Conservation (phyloP, 2,797 vertebrate genomes). For the Okamejei kenojei region DNA sequence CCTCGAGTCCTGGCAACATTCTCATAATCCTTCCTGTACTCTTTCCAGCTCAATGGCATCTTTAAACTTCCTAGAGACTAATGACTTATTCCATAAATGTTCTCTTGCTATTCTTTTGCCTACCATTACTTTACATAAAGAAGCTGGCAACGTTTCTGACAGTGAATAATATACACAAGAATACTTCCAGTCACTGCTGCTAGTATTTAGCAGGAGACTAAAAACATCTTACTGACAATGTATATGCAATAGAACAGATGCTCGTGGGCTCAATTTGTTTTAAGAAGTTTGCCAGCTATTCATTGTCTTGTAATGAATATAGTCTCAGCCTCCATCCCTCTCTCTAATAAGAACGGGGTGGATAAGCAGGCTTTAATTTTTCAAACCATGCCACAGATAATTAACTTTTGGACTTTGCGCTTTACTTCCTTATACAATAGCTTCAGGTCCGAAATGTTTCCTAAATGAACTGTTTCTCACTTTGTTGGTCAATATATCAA, state of each 20-base stretch:
- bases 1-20: too few relatives aligned
- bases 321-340: background rate
- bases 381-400: constrained; percentile 1
- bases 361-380: constrained; percentile 6
- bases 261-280: background rate
- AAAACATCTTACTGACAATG: background rate
- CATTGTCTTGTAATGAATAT: background rate
- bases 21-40: too few relatives aligned
- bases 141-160: background rate
- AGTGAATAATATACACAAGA: background rate
- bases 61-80: background rate
- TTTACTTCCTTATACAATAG: background rate
- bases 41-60: too few relatives aligned
- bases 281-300: background rate
- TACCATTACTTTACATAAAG: background rate
- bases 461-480: constrained; percentile 11
- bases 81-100: background rate
- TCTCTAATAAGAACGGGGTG: background rate
- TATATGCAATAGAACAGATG: background rate
- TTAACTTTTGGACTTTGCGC: background rate
- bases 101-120: too few relatives aligned
- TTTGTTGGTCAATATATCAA: background rate
- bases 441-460: background rate
- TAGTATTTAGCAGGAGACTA: background rate
- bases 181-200: background rate